Base-by-base conservation (phyloP, 2,797 vertebrate genomes). In the Salmo trutta region DNA sequence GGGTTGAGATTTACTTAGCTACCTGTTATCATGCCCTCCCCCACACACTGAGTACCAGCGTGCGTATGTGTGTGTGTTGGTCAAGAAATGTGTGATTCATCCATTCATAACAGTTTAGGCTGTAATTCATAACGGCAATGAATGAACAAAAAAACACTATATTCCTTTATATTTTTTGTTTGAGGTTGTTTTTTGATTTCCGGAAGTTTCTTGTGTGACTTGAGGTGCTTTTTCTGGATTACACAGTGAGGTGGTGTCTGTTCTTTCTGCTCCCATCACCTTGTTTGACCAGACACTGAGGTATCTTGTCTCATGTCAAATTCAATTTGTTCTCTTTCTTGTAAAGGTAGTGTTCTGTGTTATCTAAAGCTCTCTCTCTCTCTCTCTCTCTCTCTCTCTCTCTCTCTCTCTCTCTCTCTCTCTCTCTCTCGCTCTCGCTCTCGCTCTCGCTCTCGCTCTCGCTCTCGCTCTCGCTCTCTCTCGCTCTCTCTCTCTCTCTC, bases 261-360 rank as follows among this genome's bases (percentile, higher is more conserved):
- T 33, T 33, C 66, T 70, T 15, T 51, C 17, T 70, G 6, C 29
- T 4, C 33, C 72, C 36, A 54, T 88, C 75, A 64, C 77, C 78
- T 75, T 73, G 24, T 74, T 56, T 74, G 74, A 78, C 78, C 52
- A 79, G 59, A 79, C 52, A 5, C 66, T 52, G 56, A 59, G 79
- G 81, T 81, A 75, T 82, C 66, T 77, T 73, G 68, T 73, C 70
- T 84, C 53, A 56, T 71, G 71, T 71, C 75, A 81, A 85, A 85
- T 73, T 84, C n/a, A 79, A 77, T 85, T 75, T 80, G 73, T 27
- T 83, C 69, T 51, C 76, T 82, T 73, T 59, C 53, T 68, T 78
- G 73, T 81, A 33, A 77, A 72, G 51, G 72, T 76, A 81, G 73
- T 84, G 70, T 81, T 82, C 74, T 79, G 65, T 56, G 64, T 74